Base-by-base conservation (phyloP, 2,888 invertebrate genomes). In the Timema podura region DNA sequence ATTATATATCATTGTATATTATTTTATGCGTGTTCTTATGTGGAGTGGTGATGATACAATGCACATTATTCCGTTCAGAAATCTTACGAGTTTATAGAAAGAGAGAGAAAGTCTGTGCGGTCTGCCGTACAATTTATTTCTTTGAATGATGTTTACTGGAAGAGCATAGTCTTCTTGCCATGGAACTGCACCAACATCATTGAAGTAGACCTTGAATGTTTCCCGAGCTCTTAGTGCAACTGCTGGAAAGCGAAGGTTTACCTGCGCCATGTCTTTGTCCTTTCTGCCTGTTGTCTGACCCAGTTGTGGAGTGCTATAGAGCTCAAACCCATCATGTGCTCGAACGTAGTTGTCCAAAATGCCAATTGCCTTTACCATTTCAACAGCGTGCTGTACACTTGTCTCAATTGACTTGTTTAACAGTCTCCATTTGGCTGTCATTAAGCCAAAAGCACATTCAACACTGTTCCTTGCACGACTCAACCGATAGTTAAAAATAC, bases 401-500 rank as follows among this genome's bases (percentile, higher is more conserved):
- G 61, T 44, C 45, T 61, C 61, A 61, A n/a, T n/a, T n/a, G n/a
- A n/a, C n/a, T n/a, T n/a, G n/a, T n/a, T n/a, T n/a, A n/a, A n/a
- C n/a, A n/a, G 30, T 13, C 61, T 61, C 61, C 61, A 61, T 6
- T 61, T 61, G 13, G 61, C 61, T 8, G 30, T 11, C 61, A 61
- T 16, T 30, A 61, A 11, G 13, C 61, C 1, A 61, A 61, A 61
- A 44, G 30, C 30, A 2, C 30, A 61, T 61, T 61, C 61, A 61
- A 61, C 61, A 61, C 6, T 61, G 30, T 30, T 61, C 45, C 61
- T 9, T 11, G 61, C 61, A 61, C 30, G 61, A n/a, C 61, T 61
- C 45, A 61, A 61, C 6, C 61, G 30, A 11, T 61, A 61, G 16
- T 61, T 61, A 61, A 61, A 61, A 30, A 61, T 45, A 11, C 61